Evolutionary conservation across 1,140 invertebrate species (phyloP).

Genomic region (Euura saliciscinereae): DNA sequence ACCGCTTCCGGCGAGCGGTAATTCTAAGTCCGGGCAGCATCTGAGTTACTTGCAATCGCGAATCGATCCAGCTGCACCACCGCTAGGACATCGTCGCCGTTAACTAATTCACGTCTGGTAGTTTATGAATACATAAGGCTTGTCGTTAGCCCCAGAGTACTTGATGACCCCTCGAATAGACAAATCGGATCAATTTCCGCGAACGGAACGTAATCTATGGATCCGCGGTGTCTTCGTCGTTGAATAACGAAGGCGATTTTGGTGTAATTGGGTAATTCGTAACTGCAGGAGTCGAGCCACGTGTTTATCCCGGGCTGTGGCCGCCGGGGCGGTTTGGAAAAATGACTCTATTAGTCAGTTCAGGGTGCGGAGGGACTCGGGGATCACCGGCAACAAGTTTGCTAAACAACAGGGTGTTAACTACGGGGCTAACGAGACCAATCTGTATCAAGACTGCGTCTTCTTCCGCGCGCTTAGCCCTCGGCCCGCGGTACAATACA

Average conservation of each 20-base stretch:
- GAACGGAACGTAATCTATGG: not conserved
- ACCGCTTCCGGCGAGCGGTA: no score
- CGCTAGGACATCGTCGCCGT: no score
- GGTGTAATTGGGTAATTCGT: conserved; percentile 61
- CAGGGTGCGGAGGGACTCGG: conserved; percentile 23
- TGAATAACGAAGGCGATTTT: conserved; percentile 49
- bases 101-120: not conserved
- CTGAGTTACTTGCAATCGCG: not conserved
- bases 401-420: conserved; percentile 53
- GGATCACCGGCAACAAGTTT: conserved; percentile 48
- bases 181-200: not conserved
- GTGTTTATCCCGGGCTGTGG: conserved; percentile 33
- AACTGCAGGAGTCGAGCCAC: conserved; percentile 44
- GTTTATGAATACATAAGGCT: not conserved
- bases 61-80: not conserved
- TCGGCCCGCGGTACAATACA: not conserved
- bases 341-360: conserved; percentile 59
- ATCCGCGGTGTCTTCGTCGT: not conserved
- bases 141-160: not conserved
- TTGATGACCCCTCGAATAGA: not conserved
- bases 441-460: conserved; percentile 44
- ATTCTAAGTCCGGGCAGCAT: no score
- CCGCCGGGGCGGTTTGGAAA: conserved; percentile 44
- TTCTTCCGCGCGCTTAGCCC: not conserved
- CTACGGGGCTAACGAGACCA: conserved; percentile 43